phyloP scores from a whole-genome alignment of 2,888 invertebrate genomes.

The Argyresthia albistria region DNA sequence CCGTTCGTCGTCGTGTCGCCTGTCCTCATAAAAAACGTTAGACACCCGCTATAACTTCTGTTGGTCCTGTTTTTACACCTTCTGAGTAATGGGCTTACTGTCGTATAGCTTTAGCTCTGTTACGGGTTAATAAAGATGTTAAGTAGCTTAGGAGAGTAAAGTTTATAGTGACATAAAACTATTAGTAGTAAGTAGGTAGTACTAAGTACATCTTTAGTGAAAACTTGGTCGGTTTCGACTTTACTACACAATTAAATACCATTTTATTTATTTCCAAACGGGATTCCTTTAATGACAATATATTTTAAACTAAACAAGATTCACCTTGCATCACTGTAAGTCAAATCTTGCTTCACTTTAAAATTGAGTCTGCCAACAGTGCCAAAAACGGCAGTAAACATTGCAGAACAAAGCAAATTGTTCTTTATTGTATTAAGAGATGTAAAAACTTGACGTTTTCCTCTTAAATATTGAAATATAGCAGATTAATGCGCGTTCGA shows the following conservation, averaged over 20 bases:
- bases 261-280: too few relatives aligned
- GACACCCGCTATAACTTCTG: slow-evolving; percentile 10
- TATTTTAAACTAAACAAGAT: too few relatives aligned
- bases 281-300: too few relatives aligned
- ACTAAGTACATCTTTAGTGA: too few relatives aligned
- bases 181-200: too few relatives aligned
- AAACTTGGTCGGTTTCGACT: too few relatives aligned
- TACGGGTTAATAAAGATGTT: too few relatives aligned
- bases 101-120: too few relatives aligned
- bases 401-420: slow-evolving; percentile 1
- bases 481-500: slow-evolving; percentile 67
- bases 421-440: not conserved
- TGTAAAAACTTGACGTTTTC: slow-evolving; percentile 39
- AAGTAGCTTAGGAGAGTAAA: too few relatives aligned
- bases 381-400: not conserved
- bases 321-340: not conserved
- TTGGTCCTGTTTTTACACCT: not conserved
- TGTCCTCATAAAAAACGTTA: slow-evolving; percentile 17
- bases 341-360: not conserved
- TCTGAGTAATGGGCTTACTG: not conserved
- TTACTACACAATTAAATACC: too few relatives aligned
- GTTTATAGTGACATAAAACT: too few relatives aligned
- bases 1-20: slow-evolving; percentile 36
- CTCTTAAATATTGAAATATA: slow-evolving; percentile 62
- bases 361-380: too few relatives aligned